A percentile compares a stretch with the other conserved stretches of the same genome.
These are phyloP conservation scores for Calameuta pallipes DNA, from an alignment of 2,888 invertebrate genomes.

Conservation along the genomic window DNA sequence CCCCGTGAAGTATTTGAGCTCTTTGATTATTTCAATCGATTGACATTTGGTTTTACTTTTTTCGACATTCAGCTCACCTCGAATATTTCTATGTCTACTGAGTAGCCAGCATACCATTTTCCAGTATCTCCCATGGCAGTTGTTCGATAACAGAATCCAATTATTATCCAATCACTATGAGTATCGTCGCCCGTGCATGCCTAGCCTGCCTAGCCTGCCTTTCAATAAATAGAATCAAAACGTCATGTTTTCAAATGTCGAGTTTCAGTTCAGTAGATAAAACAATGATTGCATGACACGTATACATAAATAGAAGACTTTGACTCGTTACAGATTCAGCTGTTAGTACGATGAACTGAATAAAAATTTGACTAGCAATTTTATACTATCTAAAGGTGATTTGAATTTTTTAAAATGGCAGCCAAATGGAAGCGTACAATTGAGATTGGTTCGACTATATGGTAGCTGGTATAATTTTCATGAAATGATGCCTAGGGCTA, in stretches of 20 bases:
- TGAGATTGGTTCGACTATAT: not conserved
- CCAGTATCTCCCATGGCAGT: not conserved
- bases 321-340: not conserved
- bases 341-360: not conserved
- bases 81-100: not conserved
- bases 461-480: not conserved
- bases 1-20: not conserved
- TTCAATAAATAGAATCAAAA: not conserved
- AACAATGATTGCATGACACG: not conserved
- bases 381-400: not conserved
- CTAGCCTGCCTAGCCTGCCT: not conserved
- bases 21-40: not conserved
- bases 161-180: conserved; percentile 2
- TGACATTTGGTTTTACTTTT: not conserved
- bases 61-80: not conserved
- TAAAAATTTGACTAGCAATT: not conserved
- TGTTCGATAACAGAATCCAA: conserved; percentile 1
- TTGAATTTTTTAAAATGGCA: not conserved
- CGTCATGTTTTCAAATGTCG: not conserved
- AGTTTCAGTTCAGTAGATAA: not conserved
- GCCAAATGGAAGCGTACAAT: not conserved
- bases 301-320: not conserved
- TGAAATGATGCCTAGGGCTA: not conserved
- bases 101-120: not conserved
- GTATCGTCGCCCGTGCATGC: not conserved